phyloP scores from a whole-genome alignment of 2,797 vertebrate genomes.

The Podarcis siculus region DNA sequence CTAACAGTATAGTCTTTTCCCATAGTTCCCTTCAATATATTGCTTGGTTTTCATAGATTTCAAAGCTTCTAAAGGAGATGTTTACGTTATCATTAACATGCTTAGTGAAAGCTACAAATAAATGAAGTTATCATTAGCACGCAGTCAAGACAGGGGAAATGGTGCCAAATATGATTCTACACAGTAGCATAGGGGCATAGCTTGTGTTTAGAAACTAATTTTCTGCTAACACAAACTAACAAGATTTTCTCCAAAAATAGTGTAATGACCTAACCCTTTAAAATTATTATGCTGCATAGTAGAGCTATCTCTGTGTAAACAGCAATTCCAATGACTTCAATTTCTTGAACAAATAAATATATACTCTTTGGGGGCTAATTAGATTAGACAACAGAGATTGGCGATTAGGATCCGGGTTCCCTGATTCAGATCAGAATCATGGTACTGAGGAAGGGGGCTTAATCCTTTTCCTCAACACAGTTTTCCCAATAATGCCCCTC shows the following conservation, averaged over 20 bases:
- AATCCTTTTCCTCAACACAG: background rate
- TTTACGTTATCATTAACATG: background rate
- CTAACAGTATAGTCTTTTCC: conserved; percentile 24
- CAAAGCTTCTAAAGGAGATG: conserved; percentile 33
- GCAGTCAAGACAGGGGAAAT: background rate
- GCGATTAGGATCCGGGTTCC: background rate
- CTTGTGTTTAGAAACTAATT: background rate
- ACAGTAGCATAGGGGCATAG: background rate
- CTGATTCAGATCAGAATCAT: too few species aligned
- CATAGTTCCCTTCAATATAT: conserved; percentile 13
- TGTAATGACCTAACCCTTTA: background rate
- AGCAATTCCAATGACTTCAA: background rate
- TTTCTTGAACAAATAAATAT: background rate
- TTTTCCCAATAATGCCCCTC: background rate
- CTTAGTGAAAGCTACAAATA: background rate
- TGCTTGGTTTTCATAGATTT: conserved; percentile 27
- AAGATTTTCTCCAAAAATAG: background rate
- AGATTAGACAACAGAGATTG: background rate
- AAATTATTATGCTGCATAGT: background rate
- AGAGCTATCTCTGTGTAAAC: background rate
- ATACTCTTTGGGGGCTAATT: background rate
- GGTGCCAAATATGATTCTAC: background rate
- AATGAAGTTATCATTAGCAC: background rate
- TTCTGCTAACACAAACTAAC: background rate
- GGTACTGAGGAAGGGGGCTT: too few species aligned